Conservation (phyloP, 2,113 vertebrate genomes). For the Erinaceus europaeus region DNA sequence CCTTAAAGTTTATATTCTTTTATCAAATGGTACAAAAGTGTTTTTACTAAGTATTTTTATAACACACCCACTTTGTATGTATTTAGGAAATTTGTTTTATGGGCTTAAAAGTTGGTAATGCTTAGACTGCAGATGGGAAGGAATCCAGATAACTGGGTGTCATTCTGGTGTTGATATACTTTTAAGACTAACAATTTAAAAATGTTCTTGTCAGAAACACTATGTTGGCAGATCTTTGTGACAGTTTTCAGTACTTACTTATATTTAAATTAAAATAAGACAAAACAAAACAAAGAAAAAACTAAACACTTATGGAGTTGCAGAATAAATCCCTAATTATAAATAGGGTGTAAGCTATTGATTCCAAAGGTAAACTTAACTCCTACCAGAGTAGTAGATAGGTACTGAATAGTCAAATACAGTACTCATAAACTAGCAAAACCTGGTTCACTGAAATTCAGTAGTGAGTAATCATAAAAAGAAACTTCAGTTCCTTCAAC, state of each 20-base stretch:
- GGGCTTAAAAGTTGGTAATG: not conserved
- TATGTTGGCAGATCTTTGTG: not conserved
- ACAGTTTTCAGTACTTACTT: not conserved
- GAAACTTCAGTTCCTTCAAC: not conserved
- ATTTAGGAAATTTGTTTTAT: not conserved
- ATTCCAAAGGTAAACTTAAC: not conserved
- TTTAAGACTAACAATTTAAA: constrained; percentile 6
- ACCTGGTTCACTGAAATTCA: not conserved
- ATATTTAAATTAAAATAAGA: not conserved
- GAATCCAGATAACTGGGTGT: not conserved
- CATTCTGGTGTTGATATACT: not conserved
- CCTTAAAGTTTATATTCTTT: not conserved
- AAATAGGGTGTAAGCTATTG: not conserved
- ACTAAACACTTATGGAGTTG: not conserved
- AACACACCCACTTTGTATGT: not conserved
- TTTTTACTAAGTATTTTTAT: not conserved
- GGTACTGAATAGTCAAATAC: not conserved
- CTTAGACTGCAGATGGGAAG: too few relatives aligned
- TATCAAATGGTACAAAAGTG: constrained; percentile 4
- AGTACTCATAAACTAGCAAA: not conserved
- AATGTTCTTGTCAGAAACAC: not conserved
- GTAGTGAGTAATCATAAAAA: not conserved
- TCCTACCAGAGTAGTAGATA: not conserved
- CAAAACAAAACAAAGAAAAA: too few relatives aligned
- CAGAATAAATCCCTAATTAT: not conserved